phyloP scores from a whole-genome alignment of 2,113 vertebrate genomes.

The Daubentonia madagascariensis region DNA sequence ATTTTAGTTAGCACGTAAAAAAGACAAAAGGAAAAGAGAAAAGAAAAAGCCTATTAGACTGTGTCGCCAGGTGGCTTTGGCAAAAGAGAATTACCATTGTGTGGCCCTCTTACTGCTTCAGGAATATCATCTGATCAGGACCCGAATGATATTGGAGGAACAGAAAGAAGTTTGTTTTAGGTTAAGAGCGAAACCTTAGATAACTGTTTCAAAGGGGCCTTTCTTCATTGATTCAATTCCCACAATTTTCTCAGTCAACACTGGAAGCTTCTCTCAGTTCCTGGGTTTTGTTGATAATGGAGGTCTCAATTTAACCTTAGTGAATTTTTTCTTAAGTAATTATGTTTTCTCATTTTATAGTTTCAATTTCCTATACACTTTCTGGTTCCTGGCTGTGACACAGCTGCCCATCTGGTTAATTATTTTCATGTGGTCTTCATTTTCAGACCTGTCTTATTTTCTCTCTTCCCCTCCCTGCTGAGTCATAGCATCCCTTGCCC shows the following conservation, averaged over 20 bases:
- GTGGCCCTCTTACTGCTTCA: not conserved
- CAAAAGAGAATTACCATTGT: not conserved
- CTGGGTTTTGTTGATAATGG: not conserved
- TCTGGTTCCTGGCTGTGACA: constrained; percentile 9
- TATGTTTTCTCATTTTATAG: not conserved
- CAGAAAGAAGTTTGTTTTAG: not conserved
- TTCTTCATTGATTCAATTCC: not conserved
- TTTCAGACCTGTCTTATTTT: not conserved
- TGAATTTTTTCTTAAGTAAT: not conserved
- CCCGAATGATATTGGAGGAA: not conserved
- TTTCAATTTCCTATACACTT: constrained; percentile 46
- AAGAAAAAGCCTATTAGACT: not conserved
- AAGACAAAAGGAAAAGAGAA: not conserved
- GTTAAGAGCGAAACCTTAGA: not conserved
- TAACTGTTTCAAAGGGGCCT: not conserved
- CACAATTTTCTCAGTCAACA: not conserved
- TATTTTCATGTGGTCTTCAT: constrained; percentile 35
- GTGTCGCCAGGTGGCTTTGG: not conserved
- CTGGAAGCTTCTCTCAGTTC: not conserved
- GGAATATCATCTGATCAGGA: not conserved
- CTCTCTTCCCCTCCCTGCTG: not conserved
- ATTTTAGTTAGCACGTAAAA: not conserved
- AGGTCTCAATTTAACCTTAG: not conserved
- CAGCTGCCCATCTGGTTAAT: constrained; percentile 36
- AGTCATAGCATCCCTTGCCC: not conserved